Evolutionary conservation across 2,888 invertebrate genomes (phyloP).

Genomic region (Gastracanthus pulcherrimus): DNA sequence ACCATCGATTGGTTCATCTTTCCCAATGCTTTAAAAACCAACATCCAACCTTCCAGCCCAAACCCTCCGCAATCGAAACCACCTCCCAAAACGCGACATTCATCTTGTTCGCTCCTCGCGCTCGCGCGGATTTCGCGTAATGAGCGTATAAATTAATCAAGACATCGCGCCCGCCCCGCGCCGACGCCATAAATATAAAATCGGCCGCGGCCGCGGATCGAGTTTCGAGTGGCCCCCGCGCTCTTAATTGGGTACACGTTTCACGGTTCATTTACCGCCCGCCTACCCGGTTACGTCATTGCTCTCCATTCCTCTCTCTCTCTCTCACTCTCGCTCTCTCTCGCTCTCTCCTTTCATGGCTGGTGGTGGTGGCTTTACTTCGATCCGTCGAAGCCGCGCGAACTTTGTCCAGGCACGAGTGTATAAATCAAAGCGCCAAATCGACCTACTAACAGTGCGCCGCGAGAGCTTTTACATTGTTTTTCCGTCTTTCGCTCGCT

Average conservation of each 20-base stretch:
- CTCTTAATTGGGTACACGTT: conserved; percentile 44
- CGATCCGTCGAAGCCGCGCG: background rate
- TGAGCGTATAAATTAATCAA: conserved; percentile 45
- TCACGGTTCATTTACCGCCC: conserved; percentile 55
- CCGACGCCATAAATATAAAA: conserved; percentile 37
- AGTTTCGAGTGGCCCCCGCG: background rate
- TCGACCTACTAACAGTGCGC: background rate
- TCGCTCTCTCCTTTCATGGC: background rate
- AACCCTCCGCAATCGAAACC: too few relatives aligned
- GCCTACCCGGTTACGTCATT: conserved; percentile 21
- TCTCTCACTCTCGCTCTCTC: background rate
- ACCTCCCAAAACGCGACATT: background rate
- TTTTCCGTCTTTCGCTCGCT: background rate
- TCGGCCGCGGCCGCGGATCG: background rate
- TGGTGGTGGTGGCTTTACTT: too few relatives aligned
- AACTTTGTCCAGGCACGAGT: background rate
- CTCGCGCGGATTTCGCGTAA: background rate
- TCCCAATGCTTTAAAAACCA: too few relatives aligned
- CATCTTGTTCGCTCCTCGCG: background rate
- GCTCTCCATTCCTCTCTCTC: background rate
- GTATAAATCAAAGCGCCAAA: conserved; percentile 5
- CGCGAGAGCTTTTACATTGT: background rate
- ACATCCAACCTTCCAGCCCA: too few relatives aligned
- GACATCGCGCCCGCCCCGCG: background rate
- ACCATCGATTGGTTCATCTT: too few relatives aligned